Percentiles rank a stretch among this genome's conserved stretches.
Evolutionary conservation across 2,888 invertebrate genomes (phyloP).

Genomic region (Limnephilus marmoratus): DNA sequence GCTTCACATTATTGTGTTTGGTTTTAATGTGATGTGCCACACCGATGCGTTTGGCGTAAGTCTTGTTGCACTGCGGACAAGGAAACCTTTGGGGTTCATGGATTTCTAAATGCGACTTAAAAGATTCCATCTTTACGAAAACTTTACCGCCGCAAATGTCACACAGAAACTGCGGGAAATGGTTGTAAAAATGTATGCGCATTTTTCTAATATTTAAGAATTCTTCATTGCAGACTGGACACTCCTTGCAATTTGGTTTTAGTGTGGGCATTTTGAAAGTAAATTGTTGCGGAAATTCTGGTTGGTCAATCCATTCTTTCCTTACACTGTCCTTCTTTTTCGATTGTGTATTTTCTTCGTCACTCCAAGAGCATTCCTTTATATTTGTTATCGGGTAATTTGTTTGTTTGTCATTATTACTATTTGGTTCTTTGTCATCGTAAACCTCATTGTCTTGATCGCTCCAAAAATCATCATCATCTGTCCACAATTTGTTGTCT

Average conservation of each 20-base stretch:
- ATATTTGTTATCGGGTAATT: not conserved
- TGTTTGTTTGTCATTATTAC: not conserved
- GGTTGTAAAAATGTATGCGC: not conserved
- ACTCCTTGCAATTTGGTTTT: not conserved
- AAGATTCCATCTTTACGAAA: not conserved
- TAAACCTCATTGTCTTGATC: not conserved
- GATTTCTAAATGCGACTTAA: conserved; percentile 4
- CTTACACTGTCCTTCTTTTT: not conserved
- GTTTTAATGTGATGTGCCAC: not conserved
- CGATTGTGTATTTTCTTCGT: not conserved
- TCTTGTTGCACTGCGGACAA: conserved; percentile 20
- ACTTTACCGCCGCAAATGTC: conserved; percentile 31
- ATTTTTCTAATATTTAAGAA: not conserved
- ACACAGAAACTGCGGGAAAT: conserved; percentile 20
- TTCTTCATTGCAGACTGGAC: conserved; percentile 25
- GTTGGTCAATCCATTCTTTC: not conserved
- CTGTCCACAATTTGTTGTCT: not conserved
- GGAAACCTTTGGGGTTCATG: not conserved
- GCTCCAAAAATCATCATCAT: not conserved
- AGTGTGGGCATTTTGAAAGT: not conserved
- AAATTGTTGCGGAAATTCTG: not conserved
- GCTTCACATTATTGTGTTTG: not conserved
- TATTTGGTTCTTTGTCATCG: not conserved
- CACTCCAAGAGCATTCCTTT: not conserved
- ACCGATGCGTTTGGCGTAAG: not conserved